These are phyloP conservation scores for Dascillus cervinus DNA, from an alignment of 2,888 invertebrate genomes.

Conservation along the genomic window DNA sequence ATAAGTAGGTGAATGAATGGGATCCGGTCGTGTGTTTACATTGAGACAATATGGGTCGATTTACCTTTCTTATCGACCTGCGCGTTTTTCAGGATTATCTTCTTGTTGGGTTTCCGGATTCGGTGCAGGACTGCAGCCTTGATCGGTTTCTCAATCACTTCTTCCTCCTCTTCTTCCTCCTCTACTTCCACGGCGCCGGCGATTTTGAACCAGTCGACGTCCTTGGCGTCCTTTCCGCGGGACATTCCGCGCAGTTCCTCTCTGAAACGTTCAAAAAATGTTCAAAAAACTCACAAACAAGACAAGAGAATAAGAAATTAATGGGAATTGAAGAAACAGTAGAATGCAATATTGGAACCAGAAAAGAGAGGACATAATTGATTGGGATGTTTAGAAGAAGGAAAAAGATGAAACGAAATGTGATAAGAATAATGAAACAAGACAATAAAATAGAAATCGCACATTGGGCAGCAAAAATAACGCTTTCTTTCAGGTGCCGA, in stretches of 20 bases:
- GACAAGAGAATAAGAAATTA: not conserved
- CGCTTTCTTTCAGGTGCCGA: too few species aligned
- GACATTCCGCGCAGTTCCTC: slow-evolving; percentile 82
- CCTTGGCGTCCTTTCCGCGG: slow-evolving; percentile 73
- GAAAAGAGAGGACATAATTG: too few species aligned
- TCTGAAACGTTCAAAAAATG: slow-evolving; percentile 36
- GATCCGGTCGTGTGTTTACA: too few species aligned
- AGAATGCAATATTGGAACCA: too few species aligned
- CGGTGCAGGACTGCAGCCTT: slow-evolving; percentile 64
- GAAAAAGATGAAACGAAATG: too few species aligned
- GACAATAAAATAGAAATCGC: too few species aligned
- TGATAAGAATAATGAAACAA: too few species aligned
- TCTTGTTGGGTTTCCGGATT: slow-evolving; percentile 59
- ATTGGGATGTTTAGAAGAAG: too few species aligned
- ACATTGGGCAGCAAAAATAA: too few species aligned
- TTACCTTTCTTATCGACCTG: not conserved
- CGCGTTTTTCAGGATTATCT: slow-evolving; percentile 44
- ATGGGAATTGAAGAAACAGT: too few species aligned
- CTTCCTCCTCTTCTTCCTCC: slow-evolving; percentile 53
- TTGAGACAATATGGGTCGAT: too few species aligned
- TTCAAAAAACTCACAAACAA: not conserved
- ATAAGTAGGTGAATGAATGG: too few species aligned
- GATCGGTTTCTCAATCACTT: slow-evolving; percentile 56
- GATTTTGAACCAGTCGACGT: slow-evolving; percentile 77
- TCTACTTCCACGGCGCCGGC: slow-evolving; percentile 59